Evolutionary conservation across 2,888 invertebrate species (phyloP), one percentile per base, ranked within the genome.

Genomic region (Parnassius smintheus): DNA sequence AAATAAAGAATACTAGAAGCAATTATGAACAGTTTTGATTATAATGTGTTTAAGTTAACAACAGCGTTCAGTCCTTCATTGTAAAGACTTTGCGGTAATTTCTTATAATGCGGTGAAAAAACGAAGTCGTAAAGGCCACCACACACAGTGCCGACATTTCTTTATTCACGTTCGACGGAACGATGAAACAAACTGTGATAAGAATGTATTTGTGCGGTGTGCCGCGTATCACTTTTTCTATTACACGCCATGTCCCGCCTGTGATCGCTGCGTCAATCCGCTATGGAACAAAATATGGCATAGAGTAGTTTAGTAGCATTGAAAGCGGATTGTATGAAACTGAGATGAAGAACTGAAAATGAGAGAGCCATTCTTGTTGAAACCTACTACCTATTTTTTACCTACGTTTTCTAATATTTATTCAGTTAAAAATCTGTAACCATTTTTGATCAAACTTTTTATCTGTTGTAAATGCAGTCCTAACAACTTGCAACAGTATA

Each of bases 161-260:
- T 71, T 69, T 70, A 73, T 70, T 61, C 58, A 54, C 59, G 46
- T 13, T 45, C 50, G 61, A 52, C 62, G 57, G 62, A 45, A 59
- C 62, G 64, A 52, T 56, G 64, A 64, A 78, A 76, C 75, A 73
- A 75, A 77, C 75, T 75, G 75, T 78, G 81, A 83, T 86, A 83
- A 83, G 77, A 80, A 76, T 75, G 78, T 81, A 78, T 76, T 78
- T 74, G 82, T 85, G 89, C 81, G 89, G 88, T 85, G 81, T 76
- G 80, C 86, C 82, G 80, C 80, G 82, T 82, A 88, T 85, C 85
- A 86, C 82, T 90, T 90, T 90, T 88, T 89, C 89, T 90, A 86
- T 88, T 88, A 86, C 82, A 76, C 72, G 74, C 76, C 74, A 71
- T 71, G 74, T 67, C 70, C 71, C 72, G 73, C 66, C 78, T 71